Conservation (phyloP, 2,113 vertebrate genomes). For the Laterallus jamaicensis region DNA sequence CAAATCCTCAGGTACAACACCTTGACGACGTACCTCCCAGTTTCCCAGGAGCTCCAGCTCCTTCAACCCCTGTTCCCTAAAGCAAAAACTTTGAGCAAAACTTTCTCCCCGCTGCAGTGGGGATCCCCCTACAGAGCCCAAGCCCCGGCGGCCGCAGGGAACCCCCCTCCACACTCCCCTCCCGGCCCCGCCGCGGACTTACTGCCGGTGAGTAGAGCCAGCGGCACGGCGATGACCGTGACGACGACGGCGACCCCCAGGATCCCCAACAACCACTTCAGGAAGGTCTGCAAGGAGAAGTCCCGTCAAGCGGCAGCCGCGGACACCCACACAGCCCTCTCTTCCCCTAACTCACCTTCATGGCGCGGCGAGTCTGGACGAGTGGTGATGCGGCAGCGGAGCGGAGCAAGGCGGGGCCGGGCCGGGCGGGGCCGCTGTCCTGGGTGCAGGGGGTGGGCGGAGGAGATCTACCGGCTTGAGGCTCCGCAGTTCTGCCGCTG, state of each 20-base stretch:
- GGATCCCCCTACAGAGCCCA: too few relatives aligned
- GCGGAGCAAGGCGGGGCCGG: not conserved
- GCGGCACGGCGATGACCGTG: slow-evolving; percentile 68
- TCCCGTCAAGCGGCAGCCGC: not conserved
- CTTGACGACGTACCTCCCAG: not conserved
- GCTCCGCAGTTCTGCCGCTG: fast-evolving
- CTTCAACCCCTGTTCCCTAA: fast-evolving
- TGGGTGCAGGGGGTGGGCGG: not conserved
- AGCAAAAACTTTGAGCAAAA: not conserved
- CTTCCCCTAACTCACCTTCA: not conserved
- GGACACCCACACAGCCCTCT: too few relatives aligned
- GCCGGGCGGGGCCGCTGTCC: not conserved
- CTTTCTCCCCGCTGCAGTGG: not conserved
- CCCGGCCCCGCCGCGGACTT: slow-evolving; percentile 19
- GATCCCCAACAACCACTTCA: slow-evolving; percentile 75
- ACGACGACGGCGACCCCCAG: slow-evolving; percentile 54
- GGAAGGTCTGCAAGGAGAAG: slow-evolving; percentile 61
- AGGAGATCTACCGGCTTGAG: fast-evolving
- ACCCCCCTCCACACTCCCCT: fast-evolving
- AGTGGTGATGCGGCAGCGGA: not conserved
- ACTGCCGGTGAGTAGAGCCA: slow-evolving; percentile 70
- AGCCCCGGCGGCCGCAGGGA: not conserved
- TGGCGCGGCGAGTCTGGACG: not conserved
- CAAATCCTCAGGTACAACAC: not conserved
- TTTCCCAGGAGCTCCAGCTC: not conserved